A percentile compares a stretch with the other conserved stretches of the same genome.
phyloP scores from a whole-genome alignment of 2,888 invertebrate genomes.

The Acheta domesticus region DNA sequence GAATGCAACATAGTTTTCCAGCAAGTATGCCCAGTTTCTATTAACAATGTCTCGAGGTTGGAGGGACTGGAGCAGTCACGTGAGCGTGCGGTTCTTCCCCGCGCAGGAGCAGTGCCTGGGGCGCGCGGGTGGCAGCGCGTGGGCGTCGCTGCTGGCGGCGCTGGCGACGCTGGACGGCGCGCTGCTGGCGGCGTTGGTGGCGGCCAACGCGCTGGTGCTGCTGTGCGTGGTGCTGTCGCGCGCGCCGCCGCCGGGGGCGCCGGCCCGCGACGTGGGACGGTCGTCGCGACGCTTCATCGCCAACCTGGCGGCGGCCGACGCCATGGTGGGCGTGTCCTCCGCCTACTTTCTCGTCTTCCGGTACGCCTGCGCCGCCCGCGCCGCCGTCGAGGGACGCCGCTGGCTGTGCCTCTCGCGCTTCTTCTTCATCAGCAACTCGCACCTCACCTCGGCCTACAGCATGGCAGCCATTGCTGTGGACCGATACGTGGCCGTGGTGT shows the following conservation, averaged over 20 bases:
- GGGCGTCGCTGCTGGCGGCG: not conserved
- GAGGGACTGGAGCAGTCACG: too few species aligned
- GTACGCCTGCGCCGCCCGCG: slow-evolving; percentile 33
- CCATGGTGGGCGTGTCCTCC: slow-evolving; percentile 31
- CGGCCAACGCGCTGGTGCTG: slow-evolving; percentile 26
- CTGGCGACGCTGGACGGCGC: slow-evolving; percentile 27
- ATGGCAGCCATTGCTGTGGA: slow-evolving; percentile 33
- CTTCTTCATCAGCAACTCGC: slow-evolving; percentile 28
- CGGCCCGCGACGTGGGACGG: not conserved
- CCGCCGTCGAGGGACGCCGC: not conserved
- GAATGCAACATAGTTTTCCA: too few species aligned
- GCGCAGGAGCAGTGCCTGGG: not conserved
- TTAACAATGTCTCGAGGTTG: too few species aligned
- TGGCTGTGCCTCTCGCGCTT: slow-evolving; percentile 31
- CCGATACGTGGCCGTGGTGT: slow-evolving; percentile 35
- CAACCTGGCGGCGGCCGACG: slow-evolving; percentile 33
- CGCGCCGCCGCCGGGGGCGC: not conserved
- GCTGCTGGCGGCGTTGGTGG: slow-evolving; percentile 20
- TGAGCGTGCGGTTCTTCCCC: too few species aligned
- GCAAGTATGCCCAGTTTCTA: too few species aligned
- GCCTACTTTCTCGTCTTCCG: slow-evolving; percentile 32
- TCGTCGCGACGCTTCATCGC: slow-evolving; percentile 32
- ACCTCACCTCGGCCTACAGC: slow-evolving; percentile 29
- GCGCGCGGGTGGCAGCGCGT: not conserved
- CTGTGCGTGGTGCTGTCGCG: slow-evolving; percentile 23